Percentiles rank a stretch among this genome's conserved stretches.
Evolutionary conservation across 1,140 invertebrate species (phyloP).

Genomic region (Marisa cornuarietis): DNA sequence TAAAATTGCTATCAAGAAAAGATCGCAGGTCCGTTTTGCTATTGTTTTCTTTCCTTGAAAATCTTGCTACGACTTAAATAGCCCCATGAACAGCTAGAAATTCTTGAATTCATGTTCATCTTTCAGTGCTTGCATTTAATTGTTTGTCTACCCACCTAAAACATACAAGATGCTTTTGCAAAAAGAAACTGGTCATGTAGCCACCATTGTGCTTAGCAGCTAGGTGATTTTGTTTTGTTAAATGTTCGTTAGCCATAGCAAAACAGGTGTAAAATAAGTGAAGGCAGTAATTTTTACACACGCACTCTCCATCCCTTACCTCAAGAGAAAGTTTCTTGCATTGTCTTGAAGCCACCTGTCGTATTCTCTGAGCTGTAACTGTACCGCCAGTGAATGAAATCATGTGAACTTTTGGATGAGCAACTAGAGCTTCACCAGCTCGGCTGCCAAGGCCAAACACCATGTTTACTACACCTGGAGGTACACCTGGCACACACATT

Average conservation of each 20-base stretch:
- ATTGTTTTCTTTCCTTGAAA: too few relatives aligned
- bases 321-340: conserved; percentile 73
- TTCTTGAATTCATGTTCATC: not conserved
- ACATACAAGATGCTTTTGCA: not conserved
- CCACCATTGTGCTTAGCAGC: not conserved
- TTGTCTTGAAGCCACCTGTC: conserved; percentile 63
- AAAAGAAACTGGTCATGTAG: not conserved
- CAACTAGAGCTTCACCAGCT: conserved; percentile 69
- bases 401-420: conserved; percentile 68
- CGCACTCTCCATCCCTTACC: conserved; percentile 53
- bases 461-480: conserved; percentile 72
- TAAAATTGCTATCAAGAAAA: too few relatives aligned
- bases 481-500: conserved; percentile 65
- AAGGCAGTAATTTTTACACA: not conserved
- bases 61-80: too few relatives aligned
- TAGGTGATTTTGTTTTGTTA: not conserved
- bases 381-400: conserved; percentile 72
- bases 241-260: too few relatives aligned
- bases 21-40: too few relatives aligned
- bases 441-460: conserved; percentile 70
- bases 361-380: conserved; percentile 68
- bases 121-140: too few relatives aligned
- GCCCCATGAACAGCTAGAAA: too few relatives aligned
- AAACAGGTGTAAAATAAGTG: not conserved
- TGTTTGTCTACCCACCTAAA: not conserved